These are phyloP conservation scores for Callospermophilus lateralis DNA, from an alignment of 2,113 vertebrate species.

Conservation along the genomic window DNA sequence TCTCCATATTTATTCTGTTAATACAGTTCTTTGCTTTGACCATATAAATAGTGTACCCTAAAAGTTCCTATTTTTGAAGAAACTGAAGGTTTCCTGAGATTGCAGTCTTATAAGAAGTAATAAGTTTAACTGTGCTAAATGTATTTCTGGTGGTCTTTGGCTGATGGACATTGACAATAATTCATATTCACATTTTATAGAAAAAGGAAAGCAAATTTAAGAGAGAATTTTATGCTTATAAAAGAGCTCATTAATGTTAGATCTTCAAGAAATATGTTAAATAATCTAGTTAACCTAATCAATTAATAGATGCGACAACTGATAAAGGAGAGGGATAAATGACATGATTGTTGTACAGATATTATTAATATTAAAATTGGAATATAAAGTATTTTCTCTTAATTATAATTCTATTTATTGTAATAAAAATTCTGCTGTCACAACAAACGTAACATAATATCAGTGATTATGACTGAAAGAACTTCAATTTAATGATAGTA, in stretches of 20 bases:
- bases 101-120: background rate
- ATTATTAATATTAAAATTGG: background rate
- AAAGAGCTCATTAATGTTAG: background rate
- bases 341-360: background rate
- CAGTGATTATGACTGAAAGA: background rate
- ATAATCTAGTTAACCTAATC: background rate
- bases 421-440: background rate
- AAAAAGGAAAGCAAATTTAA: background rate
- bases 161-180: background rate
- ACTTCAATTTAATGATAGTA: background rate
- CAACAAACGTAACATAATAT: background rate
- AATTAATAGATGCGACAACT: background rate
- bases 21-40: background rate
- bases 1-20: background rate
- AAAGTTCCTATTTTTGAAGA: background rate
- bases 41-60: background rate
- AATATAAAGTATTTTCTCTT: background rate
- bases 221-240: background rate
- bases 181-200: background rate
- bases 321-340: background rate
- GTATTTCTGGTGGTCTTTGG: background rate
- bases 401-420: background rate
- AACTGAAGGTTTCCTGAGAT: background rate
- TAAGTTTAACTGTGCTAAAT: background rate
- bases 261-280: background rate